Evolutionary conservation across 2,888 invertebrate genomes (phyloP), one percentile per base, ranked within the genome.

Genomic region (Metopia argyrocephala): DNA sequence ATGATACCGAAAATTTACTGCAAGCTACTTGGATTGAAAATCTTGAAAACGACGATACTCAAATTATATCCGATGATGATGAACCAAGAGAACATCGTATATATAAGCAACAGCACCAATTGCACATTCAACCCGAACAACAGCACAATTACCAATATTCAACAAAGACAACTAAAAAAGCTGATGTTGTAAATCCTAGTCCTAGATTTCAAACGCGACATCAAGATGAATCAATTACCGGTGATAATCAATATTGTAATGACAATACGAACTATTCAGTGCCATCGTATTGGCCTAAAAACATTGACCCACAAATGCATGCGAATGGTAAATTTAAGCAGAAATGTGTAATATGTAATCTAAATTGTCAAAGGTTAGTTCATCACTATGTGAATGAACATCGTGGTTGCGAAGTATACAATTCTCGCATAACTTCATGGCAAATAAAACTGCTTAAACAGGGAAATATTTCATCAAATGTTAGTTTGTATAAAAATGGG

Each of bases 301-400:
- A 86, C 31, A 82, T 79, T 1, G 83, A 86, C 31, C 71, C 65
- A 0, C 61, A 76, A n/a, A 76, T 85, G 62, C 78, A 84, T 64
- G 76, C 76, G 21, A 68, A 46, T 48, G 73, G 76, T 1, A 82
- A 82, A 70, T 21, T 62, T 28, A 78, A 82, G 25, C 79, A 83
- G 21, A 62, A 66, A 57, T 87, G 87, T 64, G 78, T 86, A 0
- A 80, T 87, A 57, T 87, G 87, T 65, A 70, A 82, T 5, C 78
- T 80, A 6, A 84, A 70, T 56, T 79, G 85, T 2, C 82, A 84
- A 9, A 85, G 85, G 15, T 84, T 84, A 4, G 86, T 86, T 1
- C 84, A 85, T 50, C 87, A 87, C 66, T 87, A 87, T 56, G 85
- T 86, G 0, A 86, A 85, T 46, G 83, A 84, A 27, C 87, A 87